Evolutionary conservation across 2,113 vertebrate genomes (phyloP).

Genomic region (Amblyornis subalaris): DNA sequence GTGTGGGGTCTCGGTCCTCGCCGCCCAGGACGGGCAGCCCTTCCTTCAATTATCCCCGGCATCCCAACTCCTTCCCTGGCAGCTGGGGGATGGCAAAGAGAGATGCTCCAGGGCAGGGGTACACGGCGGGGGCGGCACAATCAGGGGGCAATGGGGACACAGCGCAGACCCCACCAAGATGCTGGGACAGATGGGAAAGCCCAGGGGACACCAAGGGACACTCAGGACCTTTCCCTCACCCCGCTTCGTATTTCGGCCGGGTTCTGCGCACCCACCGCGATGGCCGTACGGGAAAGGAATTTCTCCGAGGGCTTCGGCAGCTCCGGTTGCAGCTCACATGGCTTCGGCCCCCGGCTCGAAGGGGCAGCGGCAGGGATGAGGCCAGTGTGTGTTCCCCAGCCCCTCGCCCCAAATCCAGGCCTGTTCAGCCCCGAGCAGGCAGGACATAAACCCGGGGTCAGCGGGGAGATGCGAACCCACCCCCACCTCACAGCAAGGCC

Average conservation of each 20-base stretch:
- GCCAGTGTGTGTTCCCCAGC: rapidly evolving
- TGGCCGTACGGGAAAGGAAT: constrained; percentile 63
- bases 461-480: neutral
- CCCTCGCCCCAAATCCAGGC: rapidly evolving
- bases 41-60: neutral
- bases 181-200: neutral
- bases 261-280: neutral
- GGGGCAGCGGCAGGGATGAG: neutral
- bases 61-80: neutral
- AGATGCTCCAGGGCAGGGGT: rapidly evolving
- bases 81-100: neutral
- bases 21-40: rapidly evolving
- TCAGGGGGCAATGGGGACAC: neutral
- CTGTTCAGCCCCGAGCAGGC: rapidly evolving
- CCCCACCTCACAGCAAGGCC: neutral
- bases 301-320: constrained; percentile 19
- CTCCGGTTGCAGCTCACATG: constrained; percentile 38
- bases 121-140: rapidly evolving
- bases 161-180: rapidly evolving
- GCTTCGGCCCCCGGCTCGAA: neutral
- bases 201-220: neutral
- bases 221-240: neutral
- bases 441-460: neutral
- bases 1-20: neutral
- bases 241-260: rapidly evolving